Evolutionary conservation across 2,797 vertebrate genomes (phyloP), one percentile per base, ranked within the genome.

Genomic region (Enteromius fasciolatus): DNA sequence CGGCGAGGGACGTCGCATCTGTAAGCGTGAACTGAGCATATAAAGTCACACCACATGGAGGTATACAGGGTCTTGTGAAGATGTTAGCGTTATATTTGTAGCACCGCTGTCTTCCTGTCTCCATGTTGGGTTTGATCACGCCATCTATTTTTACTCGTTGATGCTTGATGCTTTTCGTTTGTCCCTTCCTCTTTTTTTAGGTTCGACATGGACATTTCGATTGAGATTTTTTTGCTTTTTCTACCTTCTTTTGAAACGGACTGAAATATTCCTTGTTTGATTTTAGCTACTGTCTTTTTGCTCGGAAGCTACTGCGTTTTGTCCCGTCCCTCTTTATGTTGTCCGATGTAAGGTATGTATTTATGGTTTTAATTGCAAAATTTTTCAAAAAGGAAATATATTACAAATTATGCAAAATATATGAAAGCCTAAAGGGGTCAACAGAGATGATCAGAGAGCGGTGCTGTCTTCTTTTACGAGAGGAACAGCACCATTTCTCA

Each of bases 11-110:
- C 80, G 33, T 75, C 52, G 25, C 73, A 85, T 83, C 67, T 83
- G 68, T 80, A 72, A 52, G 74, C n/a, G 74, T 75, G 75, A 81
- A 86, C 90, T 94, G 61, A 82, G 77, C 57, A 67, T 67, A 73
- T 33, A 64, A 64, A 86, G 83, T 68, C 78, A 61, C 83, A 85
- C 81, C 63, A 85, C 57, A 67, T 39, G 89, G 96, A 97, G 96
- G 97, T 97, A 97, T 98, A 99, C 97, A 99, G 97, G 97, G 98
- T 99, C 96, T 96, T 97, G 97, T 98, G 97, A 95, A 98, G 98
- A 98, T 93, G 96, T 96, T 96, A 96, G 94, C 92, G 95, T 95
- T 97, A 97, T 97, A 92, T 98, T 98, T 97, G 97, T 98, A 97
- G 96, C 97, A 98, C 97, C 95, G 94, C 96, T 95, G 94, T 98